Evolutionary conservation across 2,888 invertebrate genomes (phyloP).

Genomic region (Platycheirus rosarum): DNA sequence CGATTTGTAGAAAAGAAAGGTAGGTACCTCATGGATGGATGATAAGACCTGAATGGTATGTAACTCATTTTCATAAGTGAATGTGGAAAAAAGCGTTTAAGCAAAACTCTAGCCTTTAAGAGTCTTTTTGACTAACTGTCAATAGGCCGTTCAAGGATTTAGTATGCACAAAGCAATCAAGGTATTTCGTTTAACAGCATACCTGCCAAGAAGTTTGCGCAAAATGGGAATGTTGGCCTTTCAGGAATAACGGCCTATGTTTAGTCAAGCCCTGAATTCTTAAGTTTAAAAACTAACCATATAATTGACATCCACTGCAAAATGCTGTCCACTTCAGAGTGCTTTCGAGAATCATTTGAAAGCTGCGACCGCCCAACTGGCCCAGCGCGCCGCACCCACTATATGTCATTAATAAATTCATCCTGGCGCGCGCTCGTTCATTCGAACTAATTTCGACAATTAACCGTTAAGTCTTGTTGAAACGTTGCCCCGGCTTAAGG

Average conservation of each 20-base stretch:
- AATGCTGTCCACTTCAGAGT: slow-evolving; percentile 40
- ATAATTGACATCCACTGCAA: slow-evolving; percentile 32
- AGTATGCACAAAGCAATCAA: too few relatives aligned
- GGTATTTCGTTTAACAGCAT: too few relatives aligned
- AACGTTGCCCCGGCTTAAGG: slow-evolving; percentile 28
- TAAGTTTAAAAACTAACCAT: background rate
- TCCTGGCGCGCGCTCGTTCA: slow-evolving; percentile 59
- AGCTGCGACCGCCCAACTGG: slow-evolving; percentile 66
- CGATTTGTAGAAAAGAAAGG: slow-evolving; percentile 61
- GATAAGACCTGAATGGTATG: slow-evolving; percentile 12
- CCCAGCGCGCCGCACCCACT: slow-evolving; percentile 66
- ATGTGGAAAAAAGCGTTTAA: slow-evolving; percentile 7
- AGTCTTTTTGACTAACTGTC: background rate
- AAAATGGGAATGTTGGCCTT: background rate
- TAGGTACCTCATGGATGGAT: slow-evolving; percentile 45
- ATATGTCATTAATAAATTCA: slow-evolving; percentile 68
- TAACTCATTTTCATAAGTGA: slow-evolving; percentile 24
- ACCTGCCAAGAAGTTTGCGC: background rate
- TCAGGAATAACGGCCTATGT: slow-evolving; percentile 24
- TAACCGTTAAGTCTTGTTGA: slow-evolving; percentile 62
- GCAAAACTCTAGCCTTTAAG: too few relatives aligned
- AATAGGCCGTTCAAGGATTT: background rate
- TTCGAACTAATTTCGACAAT: slow-evolving; percentile 69
- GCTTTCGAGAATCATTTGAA: slow-evolving; percentile 51
- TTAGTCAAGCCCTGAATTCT: slow-evolving; percentile 20